These are phyloP conservation scores for Eucera pruinosa DNA, from an alignment of 2,888 invertebrate genomes.

Conservation along the genomic window DNA sequence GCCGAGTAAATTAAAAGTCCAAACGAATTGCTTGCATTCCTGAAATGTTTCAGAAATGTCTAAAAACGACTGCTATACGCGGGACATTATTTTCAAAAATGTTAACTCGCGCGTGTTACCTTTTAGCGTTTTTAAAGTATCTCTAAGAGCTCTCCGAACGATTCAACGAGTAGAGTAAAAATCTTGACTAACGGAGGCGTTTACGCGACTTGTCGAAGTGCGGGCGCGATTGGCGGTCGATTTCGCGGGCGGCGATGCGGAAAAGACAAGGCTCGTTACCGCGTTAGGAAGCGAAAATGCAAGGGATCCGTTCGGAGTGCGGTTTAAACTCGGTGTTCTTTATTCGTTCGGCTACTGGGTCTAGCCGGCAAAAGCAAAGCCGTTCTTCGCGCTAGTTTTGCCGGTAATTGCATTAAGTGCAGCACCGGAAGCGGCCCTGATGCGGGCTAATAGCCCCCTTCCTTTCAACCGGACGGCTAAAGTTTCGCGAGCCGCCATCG, in stretches of 20 bases:
- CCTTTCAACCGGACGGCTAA: constrained; percentile 34
- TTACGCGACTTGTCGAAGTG: no score
- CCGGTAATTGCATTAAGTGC: constrained; percentile 54
- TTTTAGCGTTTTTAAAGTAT: no score
- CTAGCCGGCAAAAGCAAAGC: constrained; percentile 32
- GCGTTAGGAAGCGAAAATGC: neutral
- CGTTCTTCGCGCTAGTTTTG: constrained; percentile 49
- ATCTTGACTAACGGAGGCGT: no score
- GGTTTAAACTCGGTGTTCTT: constrained; percentile 17
- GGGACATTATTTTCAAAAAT: no score
- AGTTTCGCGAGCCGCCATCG: constrained; percentile 50
- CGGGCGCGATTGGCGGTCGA: no score
- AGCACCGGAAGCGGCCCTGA: constrained; percentile 36
- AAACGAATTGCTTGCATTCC: no score
- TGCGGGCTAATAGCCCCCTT: constrained; percentile 50
- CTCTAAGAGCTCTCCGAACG: no score
- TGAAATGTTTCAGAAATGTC: no score
- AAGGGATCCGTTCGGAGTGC: neutral
- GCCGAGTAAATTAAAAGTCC: no score
- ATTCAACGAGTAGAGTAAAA: no score
- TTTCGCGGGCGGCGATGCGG: neutral
- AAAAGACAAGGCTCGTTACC: constrained; percentile 13
- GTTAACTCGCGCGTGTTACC: no score
- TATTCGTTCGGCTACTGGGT: constrained; percentile 22
- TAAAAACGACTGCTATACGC: no score